Percentiles rank a stretch among this genome's conserved stretches.
Conservation (phyloP, 2,797 vertebrate species). For the Florisuga fusca region DNA sequence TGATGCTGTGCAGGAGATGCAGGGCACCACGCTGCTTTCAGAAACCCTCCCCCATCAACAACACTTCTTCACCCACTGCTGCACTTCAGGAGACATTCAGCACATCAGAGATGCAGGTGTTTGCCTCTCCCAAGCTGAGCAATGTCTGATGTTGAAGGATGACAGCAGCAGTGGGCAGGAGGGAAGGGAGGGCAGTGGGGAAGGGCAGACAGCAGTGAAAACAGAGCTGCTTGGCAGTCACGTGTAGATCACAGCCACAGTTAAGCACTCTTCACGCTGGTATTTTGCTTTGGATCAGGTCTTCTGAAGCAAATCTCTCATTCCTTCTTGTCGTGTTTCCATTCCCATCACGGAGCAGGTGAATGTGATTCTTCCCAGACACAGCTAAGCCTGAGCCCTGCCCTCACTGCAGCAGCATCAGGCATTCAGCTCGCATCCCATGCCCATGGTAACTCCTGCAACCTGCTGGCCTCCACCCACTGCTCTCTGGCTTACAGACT, state of each 20-base stretch:
- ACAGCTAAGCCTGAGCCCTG: accelerated
- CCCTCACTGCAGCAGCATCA: not conserved
- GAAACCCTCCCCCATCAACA: not conserved
- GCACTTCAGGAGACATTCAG: not conserved
- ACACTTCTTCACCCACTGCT: not conserved
- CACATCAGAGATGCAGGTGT: accelerated
- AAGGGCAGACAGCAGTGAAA: not conserved
- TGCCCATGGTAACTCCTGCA: not conserved
- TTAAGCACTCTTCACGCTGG: accelerated
- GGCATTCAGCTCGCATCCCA: accelerated
- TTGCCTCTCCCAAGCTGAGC: not conserved
- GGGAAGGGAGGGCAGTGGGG: accelerated
- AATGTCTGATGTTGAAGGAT: accelerated
- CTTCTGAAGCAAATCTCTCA: not conserved
- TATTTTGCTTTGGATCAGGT: accelerated
- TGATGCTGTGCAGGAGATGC: slow-evolving; percentile 1
- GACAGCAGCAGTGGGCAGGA: not conserved
- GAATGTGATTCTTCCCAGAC: accelerated
- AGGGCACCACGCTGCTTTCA: not conserved
- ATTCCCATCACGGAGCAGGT: accelerated
- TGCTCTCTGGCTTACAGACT: accelerated
- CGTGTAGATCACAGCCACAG: accelerated
- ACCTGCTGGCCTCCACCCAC: not conserved
- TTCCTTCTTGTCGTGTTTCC: not conserved
- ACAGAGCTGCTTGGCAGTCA: not conserved